Conservation (phyloP, 2,113 vertebrate genomes). For the Pelusios castaneus region DNA sequence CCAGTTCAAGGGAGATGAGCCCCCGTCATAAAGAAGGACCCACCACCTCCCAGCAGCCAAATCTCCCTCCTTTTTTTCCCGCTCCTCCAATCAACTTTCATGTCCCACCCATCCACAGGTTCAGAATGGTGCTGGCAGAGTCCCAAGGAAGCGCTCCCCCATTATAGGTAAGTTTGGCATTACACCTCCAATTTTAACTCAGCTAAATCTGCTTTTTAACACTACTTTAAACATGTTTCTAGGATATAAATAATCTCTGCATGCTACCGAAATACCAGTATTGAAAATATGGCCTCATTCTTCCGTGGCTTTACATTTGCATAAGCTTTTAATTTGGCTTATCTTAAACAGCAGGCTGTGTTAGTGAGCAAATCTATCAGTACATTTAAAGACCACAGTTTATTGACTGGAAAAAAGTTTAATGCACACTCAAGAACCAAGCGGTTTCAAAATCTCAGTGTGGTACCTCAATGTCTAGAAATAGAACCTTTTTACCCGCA, state of each 20-base stretch:
- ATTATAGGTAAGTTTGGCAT: background rate
- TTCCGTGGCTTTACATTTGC: fast-evolving
- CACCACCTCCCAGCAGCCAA: background rate
- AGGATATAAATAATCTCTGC: fast-evolving
- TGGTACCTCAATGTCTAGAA: background rate
- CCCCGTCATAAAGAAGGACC: no score
- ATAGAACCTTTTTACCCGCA: background rate
- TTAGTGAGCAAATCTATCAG: background rate
- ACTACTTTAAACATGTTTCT: background rate
- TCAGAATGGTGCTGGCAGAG: background rate
- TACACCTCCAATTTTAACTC: background rate
- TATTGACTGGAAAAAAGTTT: background rate
- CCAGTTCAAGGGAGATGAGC: background rate
- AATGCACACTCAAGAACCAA: background rate
- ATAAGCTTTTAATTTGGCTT: fast-evolving
- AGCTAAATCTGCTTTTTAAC: background rate
- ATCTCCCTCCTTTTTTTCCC: background rate
- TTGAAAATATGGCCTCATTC: background rate
- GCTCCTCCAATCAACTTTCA: background rate
- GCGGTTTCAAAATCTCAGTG: background rate
- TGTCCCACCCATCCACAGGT: background rate
- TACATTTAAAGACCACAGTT: background rate
- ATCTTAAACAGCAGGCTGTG: background rate
- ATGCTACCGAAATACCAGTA: background rate
- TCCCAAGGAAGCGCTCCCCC: background rate